phyloP scores from a whole-genome alignment of 1,140 invertebrate genomes.

The Popillia japonica region DNA sequence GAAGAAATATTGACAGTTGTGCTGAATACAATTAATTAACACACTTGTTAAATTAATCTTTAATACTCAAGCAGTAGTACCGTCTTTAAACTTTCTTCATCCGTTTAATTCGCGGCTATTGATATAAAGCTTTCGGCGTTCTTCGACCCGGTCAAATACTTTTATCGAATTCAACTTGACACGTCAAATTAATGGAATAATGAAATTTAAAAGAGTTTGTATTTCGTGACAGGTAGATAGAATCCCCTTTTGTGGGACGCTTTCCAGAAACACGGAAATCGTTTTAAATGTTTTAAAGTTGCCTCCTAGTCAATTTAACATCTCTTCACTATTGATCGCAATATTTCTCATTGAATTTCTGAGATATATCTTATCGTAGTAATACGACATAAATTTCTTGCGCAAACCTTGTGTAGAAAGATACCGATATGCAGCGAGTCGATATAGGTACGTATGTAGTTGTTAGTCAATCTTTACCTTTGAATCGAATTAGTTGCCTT shows the following conservation, averaged over 20 bases:
- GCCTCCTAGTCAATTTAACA: neutral
- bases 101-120: neutral
- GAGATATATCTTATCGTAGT: too few relatives aligned
- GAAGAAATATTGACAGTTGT: too few relatives aligned
- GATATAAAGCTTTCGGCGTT: neutral
- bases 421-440: too few relatives aligned
- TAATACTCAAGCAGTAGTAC: neutral
- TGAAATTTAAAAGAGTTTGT: conserved; percentile 1
- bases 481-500: too few relatives aligned
- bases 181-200: conserved; percentile 1
- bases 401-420: too few relatives aligned
- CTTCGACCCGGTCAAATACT: neutral
- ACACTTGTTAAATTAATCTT: neutral
- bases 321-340: neutral
- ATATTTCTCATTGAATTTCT: neutral
- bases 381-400: too few relatives aligned
- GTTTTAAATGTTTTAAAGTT: conserved; percentile 3
- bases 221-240: conserved; percentile 1
- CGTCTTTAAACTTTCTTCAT: neutral
- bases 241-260: neutral
- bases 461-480: too few relatives aligned
- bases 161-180: neutral
- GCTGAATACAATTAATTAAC: neutral
- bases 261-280: neutral
- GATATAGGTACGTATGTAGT: too few relatives aligned